Conservation (phyloP, 2,113 vertebrate genomes). For the Xiphophorus maculatus region DNA sequence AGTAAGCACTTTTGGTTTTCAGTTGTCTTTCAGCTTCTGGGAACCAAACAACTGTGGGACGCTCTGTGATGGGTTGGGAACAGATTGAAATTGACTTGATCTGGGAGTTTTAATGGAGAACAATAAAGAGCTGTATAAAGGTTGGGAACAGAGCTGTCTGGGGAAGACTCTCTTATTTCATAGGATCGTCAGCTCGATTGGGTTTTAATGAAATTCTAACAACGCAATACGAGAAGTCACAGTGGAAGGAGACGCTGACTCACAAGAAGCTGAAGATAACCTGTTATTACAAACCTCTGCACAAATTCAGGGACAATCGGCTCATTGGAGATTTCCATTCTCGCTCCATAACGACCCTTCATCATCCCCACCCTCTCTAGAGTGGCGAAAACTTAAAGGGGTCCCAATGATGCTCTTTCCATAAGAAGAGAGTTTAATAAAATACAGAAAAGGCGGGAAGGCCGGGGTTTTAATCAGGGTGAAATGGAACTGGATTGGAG, state of each 20-base stretch:
- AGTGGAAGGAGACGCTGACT: conserved; percentile 36
- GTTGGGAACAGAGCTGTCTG: conserved; percentile 14
- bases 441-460: conserved; percentile 50
- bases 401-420: conserved; percentile 58
- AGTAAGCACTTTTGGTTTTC: neutral
- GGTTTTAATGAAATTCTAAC: conserved; percentile 41
- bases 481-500: conserved; percentile 43
- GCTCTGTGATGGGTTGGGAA: neutral
- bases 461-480: conserved; percentile 23
- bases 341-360: conserved; percentile 36
- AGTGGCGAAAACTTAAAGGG: conserved; percentile 30
- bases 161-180: conserved; percentile 30
- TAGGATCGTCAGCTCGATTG: conserved; percentile 8
- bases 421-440: conserved; percentile 55
- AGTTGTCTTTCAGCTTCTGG: conserved; percentile 5
- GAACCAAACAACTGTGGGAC: neutral
- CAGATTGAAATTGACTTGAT: conserved; percentile 3
- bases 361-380: conserved; percentile 31
- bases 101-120: conserved; percentile 12
- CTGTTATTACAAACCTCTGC: conserved; percentile 64
- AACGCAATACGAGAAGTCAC: conserved; percentile 46
- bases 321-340: conserved; percentile 48
- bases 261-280: conserved; percentile 53
- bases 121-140: conserved; percentile 28
- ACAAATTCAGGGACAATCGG: conserved; percentile 44